Evolutionary conservation across 2,113 vertebrate species (phyloP).

Genomic region (Fregata magnificens): DNA sequence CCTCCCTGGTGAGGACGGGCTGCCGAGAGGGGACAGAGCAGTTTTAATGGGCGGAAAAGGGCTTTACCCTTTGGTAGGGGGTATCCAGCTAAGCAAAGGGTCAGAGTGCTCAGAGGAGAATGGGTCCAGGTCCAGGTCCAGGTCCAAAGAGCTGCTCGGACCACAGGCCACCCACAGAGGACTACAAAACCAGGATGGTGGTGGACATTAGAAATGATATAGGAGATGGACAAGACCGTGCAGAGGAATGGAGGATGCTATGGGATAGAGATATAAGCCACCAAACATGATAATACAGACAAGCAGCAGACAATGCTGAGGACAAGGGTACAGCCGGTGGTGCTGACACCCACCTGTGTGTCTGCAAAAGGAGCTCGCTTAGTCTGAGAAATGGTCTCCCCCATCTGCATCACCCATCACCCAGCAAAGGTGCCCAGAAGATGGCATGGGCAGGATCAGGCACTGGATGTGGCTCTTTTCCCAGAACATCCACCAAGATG

Average conservation of each 20-base stretch:
- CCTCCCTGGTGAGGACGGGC: neutral
- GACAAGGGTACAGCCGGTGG: neutral
- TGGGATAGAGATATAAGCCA: neutral
- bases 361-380: neutral
- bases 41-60: neutral
- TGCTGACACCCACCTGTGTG: neutral
- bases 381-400: neutral
- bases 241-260: neutral
- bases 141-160: neutral
- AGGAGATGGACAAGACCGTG: neutral
- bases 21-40: neutral
- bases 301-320: neutral
- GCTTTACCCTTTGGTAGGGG: neutral
- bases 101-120: neutral
- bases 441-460: neutral
- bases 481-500: neutral
- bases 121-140: too few species aligned
- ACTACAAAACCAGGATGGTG: neutral
- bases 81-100: neutral
- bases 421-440: neutral
- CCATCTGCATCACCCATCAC: rapidly evolving
- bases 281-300: neutral
- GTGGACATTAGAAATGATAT: neutral
- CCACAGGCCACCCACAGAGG: neutral
- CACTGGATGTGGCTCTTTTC: neutral